Percentiles rank a stretch among this genome's conserved stretches.
These are phyloP conservation scores for Sparidentex hasta DNA, from an alignment of 2,797 vertebrate species.

Conservation along the genomic window DNA sequence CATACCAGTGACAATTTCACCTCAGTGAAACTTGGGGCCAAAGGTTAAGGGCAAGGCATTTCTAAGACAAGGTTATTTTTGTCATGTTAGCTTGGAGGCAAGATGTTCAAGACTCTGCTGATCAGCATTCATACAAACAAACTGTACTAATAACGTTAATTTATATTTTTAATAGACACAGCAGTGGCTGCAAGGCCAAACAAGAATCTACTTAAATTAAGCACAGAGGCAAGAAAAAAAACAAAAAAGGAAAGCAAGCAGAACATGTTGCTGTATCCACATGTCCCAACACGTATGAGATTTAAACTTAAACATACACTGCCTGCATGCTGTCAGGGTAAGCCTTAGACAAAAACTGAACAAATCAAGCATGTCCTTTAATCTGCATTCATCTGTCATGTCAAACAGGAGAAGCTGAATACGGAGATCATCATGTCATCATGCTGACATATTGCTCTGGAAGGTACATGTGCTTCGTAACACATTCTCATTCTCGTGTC, in stretches of 20 bases:
- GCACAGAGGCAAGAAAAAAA: not conserved
- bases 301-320: not conserved
- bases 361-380: not conserved
- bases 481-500: not conserved
- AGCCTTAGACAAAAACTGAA: not conserved
- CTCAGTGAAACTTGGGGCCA: constrained; percentile 52
- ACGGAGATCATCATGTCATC: not conserved
- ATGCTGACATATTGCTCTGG: not conserved
- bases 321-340: not conserved
- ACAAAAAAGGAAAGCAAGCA: not conserved
- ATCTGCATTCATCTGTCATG: not conserved
- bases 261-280: not conserved
- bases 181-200: not conserved
- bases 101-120: constrained; percentile 2
- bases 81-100: not conserved
- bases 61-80: constrained; percentile 32
- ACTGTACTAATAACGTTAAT: not conserved
- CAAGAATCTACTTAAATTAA: not conserved
- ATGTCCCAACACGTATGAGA: not conserved
- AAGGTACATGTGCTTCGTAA: not conserved
- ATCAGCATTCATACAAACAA: not conserved
- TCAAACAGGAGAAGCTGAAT: not conserved
- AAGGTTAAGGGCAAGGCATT: constrained; percentile 32
- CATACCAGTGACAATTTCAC: constrained; percentile 59
- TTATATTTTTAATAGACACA: not conserved